Evolutionary conservation across 1,140 invertebrate species (phyloP), one percentile per base, ranked within the genome.

Genomic region (Diprion similis): DNA sequence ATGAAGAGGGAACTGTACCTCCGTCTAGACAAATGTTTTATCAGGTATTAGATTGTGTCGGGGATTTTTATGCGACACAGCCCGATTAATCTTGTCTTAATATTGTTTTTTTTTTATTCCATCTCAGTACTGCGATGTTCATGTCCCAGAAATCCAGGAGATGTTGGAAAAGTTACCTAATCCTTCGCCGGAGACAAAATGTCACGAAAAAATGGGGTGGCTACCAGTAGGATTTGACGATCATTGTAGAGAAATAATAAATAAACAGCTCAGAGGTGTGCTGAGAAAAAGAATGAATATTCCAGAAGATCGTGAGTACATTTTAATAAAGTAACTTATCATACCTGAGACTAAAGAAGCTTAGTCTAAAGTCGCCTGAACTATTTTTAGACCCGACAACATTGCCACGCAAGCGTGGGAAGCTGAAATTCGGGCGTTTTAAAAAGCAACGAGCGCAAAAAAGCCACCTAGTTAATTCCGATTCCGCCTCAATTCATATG

Each of bases 101-200:
- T 37, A 37, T 37, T 3, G 2, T 37, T 37, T 37, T 37, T 37
- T 37, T 37, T 37, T 37, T 37, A 37, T 37, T 37, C 24, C 51
- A 15, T 59, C 89, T 74, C 86, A 96, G 91, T 93, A 95, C 80
- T 95, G 94, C 81, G 95, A 98, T 83, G 90, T 98, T 46, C 85
- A 93, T n/a, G 87, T 96, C n/a, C 90, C 92, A 0, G 95, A 97
- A 89, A 94, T 98, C 73, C 93, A 97, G 84, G 91, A 92, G 76
- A 91, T 97, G 88, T 78, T 98, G 10, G 86, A 90, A 11, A 90
- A 91, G 72, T 89, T 94, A 73, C 92, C 94, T 3, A 90, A 92
- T 19, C 85, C 91, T 17, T 83, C 90, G 13, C 89, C 92, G 1
- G 91, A 90, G 13, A 87, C 89, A 69, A 88, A 89, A 47, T 96